Base-by-base conservation (phyloP, 2,888 invertebrate species). In the Eristalinus aeneus region DNA sequence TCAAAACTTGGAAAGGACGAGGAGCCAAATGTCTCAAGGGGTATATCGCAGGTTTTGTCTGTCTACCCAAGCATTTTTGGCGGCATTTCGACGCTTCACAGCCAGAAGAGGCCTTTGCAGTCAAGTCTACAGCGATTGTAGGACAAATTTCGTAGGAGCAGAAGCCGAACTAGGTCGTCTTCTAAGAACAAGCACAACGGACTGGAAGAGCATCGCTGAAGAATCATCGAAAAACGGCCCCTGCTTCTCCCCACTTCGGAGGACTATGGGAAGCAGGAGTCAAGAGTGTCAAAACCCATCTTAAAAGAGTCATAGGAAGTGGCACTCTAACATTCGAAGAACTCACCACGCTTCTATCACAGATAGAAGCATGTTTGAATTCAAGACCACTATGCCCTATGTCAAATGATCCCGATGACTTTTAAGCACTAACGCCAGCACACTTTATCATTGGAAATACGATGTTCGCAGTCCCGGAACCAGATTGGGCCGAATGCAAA, bases 41-140 rank as follows among this genome's bases (percentile, higher is more conserved):
- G n/a, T n/a, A n/a, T n/a, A n/a, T 90, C 23, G 84, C 88, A 11
- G n/a, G n/a, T n/a, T n/a, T n/a, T n/a, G n/a, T n/a, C n/a, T n/a
- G n/a, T n/a, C n/a, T n/a, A n/a, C n/a, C n/a, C n/a, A n/a, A n/a
- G 81, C 87, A 0, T 90, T 90, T 56, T 20, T 90, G 1, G 88
- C 88, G 0, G 78, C 88, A 1, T 83, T 89, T 22, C 12, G 72
- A n/a, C 56, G 53, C 5, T 73, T 73, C 8, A 34, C 20, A 6
- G 31, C 53, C 6, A 79, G 36, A 53, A 31, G 67, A 61, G 27
- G 27, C 2, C 2, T 27, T 27, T 5, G 2, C 2, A 2, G 5
- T 3, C 2, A 27, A 27, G 27, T 79, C 11, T 68, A 53, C 12
- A 68, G 67, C 20, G 61, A 73, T 9, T 79, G 77, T 31, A 69